Base-by-base conservation (phyloP, 1,140 invertebrate genomes). In the Ceratina australensis region DNA sequence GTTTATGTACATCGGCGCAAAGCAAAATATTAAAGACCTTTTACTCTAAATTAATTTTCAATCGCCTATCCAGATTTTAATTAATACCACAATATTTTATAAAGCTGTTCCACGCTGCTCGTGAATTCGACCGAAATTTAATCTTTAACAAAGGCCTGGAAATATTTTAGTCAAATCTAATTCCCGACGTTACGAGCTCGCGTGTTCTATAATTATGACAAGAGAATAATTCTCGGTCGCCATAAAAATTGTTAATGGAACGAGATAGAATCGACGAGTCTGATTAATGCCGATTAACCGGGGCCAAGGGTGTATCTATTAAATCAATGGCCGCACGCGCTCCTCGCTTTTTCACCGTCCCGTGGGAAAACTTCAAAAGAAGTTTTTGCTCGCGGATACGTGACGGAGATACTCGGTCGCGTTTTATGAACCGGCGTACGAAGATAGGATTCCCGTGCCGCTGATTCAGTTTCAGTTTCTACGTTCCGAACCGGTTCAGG, bases 271-370 rank as follows among this genome's bases (percentile, higher is more conserved):
- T 42, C 33, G 33, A 42, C 33, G 10, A 65, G 71, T 85, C 78
- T 85, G 83, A 82, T 83, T 42, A 42, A 80, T 83, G 83, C 78
- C 74, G 78, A 74, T 85, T 82, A 85, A 86, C 83, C 83, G 68
- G 72, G 77, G 60, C 63, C 61, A 57, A 75, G 79, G 72, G 79
- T 78, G 66, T 73, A 75, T 26, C 80, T 74, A 86, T 86, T 86
- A 82, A 80, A 85, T 86, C 84, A 85, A 82, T 83, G 80, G 61
- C 78, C 56, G 42, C 28, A 28, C 2, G 64, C 12, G 59, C 47
- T 24, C 50, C 24, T 61, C 56, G 57, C 33, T 42, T 42, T 2
- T 42, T 3, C 5, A 79, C 77, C 57, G 69, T n/a, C 26, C 5
- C 33, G 20, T 50, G 76, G 66, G 67, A 80, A n/a, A 85, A 80